Conservation (phyloP, 1,140 invertebrate species). For the Drosophila pandora region DNA sequence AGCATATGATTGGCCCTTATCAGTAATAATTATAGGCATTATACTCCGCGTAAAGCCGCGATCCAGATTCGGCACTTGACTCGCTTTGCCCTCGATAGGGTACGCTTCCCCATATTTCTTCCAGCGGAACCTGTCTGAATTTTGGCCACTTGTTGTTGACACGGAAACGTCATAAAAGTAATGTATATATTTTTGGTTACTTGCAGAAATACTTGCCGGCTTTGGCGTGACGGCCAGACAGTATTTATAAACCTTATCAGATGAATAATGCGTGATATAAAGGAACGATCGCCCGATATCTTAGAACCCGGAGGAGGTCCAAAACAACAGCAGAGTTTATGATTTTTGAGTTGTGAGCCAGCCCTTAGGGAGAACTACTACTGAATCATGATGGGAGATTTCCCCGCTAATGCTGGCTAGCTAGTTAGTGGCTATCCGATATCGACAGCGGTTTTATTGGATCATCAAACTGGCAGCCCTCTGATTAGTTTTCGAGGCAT, state of each 20-base stretch:
- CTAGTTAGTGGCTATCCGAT: not conserved
- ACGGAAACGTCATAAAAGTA: conserved; percentile 60
- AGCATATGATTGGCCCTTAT: conserved; percentile 35
- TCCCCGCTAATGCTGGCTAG: not conserved
- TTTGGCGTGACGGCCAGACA: conserved; percentile 13
- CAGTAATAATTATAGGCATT: conserved; percentile 8
- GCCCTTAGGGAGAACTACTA: not conserved
- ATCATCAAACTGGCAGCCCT: conserved; percentile 35
- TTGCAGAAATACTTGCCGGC: conserved; percentile 20
- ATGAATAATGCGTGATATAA: conserved; percentile 42
- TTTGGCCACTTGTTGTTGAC: conserved; percentile 49
- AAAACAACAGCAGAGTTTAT: conserved; percentile 25
- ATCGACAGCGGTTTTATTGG: conserved; percentile 33
- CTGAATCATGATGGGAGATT: conserved; percentile 34
- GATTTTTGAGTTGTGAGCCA: conserved; percentile 5
- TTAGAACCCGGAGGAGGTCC: conserved; percentile 25
- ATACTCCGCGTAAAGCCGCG: conserved; percentile 6
- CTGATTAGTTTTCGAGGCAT: conserved; percentile 33
- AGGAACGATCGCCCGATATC: conserved; percentile 30
- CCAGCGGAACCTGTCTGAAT: conserved; percentile 29
- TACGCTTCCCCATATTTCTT: no score
- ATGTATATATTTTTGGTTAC: conserved; percentile 2
- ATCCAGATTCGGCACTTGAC: conserved; percentile 37
- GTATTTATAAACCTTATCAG: conserved; percentile 56
- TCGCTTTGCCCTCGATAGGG: conserved; percentile 8